Evolutionary conservation across 2,888 invertebrate species (phyloP), one percentile per base, ranked within the genome.

Genomic region (Bhutanitis thaidina): DNA sequence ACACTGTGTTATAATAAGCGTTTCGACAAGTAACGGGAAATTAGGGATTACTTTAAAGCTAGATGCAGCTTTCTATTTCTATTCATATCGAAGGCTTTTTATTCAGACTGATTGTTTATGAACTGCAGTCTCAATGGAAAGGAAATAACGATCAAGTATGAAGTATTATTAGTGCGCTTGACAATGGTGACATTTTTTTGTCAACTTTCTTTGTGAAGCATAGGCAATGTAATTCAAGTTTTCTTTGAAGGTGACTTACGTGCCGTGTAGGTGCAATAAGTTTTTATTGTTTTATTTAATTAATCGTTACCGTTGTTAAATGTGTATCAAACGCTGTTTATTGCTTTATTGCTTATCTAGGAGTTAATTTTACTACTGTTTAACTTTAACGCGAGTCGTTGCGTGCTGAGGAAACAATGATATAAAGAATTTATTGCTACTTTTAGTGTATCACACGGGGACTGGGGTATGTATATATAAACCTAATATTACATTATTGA

Each of bases 111-210:
- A 79, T 80, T 77, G 79, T 80, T 73, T 71, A 70, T 76, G 70
- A 74, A 71, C 67, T 69, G 68, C 67, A 67, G 66, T 63, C 64
- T 78, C 74, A 85, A 83, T 81, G 74, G 72, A 78, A 76, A 85
- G 84, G 80, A 86, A 86, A 84, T 80, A 77, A 77, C 82, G 81
- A 82, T 81, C 83, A 57, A 57, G 58, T 57, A 82, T 77, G 77
- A 80, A 67, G 77, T 74, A 80, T 77, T 80, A 74, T 73, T n/a
- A n/a, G n/a, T 69, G 65, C 62, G 61, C 61, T 51, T 3, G 15
- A 46, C 50, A 51, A 51, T 45, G 46, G 8, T 41, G 16, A 29
- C 45, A 32, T 49, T 41, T 39, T 46, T 20, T 51, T 51, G 51
- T 51, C 45, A 46, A 51, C 45, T 51, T 46, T 41, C 51, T 46